Conservation (phyloP, 2,888 invertebrate species). For the Tridacna crocea region DNA sequence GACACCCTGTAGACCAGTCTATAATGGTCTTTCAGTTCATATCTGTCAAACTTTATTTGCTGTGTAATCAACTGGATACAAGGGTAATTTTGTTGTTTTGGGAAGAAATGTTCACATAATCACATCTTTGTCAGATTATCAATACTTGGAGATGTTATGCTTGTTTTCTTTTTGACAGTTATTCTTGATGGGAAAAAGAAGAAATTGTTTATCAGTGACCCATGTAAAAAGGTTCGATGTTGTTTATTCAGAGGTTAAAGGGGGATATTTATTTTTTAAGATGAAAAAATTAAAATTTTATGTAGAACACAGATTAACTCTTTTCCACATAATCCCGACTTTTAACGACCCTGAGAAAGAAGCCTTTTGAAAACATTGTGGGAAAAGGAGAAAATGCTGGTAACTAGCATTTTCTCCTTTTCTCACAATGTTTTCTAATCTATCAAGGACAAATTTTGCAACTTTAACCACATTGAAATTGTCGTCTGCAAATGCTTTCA, state of each 20-base stretch:
- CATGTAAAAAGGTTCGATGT: neutral
- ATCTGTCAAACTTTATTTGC: slow-evolving; percentile 23
- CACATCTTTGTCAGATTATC: slow-evolving; percentile 23
- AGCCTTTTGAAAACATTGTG: too few species aligned
- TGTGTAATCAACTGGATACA: slow-evolving; percentile 24
- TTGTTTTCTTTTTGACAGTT: slow-evolving; percentile 21
- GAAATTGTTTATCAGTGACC: slow-evolving; percentile 25
- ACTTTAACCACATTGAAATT: too few species aligned
- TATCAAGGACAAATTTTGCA: too few species aligned
- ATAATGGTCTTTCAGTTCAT: slow-evolving; percentile 12
- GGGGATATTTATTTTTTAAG: too few species aligned
- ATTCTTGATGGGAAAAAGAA: slow-evolving; percentile 13
- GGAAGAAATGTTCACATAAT: slow-evolving; percentile 12
- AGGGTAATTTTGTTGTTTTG: slow-evolving; percentile 13
- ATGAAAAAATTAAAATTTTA: too few species aligned
- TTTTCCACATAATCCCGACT: too few species aligned
- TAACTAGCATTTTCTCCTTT: too few species aligned
- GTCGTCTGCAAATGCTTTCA: too few species aligned
- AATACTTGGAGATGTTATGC: slow-evolving; percentile 12
- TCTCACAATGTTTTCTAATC: too few species aligned
- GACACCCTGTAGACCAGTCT: slow-evolving; percentile 14
- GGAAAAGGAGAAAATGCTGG: too few species aligned
- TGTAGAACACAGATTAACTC: too few species aligned
- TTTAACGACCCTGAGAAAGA: too few species aligned
- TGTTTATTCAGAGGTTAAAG: neutral